These are phyloP conservation scores for Mandrillus leucophaeus DNA, from an alignment of 2,113 vertebrate genomes.

Conservation along the genomic window DNA sequence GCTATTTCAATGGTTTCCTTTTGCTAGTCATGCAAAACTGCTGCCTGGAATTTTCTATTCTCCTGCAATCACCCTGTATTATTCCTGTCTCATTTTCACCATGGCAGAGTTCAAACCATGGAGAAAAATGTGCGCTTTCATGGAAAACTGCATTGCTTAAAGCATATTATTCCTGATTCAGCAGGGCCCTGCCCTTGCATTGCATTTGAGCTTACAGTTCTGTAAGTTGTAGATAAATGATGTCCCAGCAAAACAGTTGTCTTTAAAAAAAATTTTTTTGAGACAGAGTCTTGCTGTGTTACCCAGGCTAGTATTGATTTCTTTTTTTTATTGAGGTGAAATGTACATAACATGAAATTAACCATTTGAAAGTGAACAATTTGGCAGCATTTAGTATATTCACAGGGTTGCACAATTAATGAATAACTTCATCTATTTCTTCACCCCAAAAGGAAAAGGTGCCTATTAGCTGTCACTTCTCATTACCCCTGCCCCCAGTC, in stretches of 20 bases:
- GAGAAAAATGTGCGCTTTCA: accelerated
- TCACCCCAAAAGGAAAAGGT: neutral
- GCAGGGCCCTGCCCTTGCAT: too few species aligned
- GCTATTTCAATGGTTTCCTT: too few species aligned
- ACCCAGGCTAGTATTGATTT: neutral
- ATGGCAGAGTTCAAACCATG: neutral
- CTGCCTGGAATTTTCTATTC: too few species aligned
- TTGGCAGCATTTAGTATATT: too few species aligned
- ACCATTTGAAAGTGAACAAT: too few species aligned
- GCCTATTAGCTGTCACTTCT: neutral
- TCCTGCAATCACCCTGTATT: neutral
- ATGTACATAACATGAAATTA: too few species aligned
- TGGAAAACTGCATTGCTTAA: neutral
- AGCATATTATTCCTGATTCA: neutral
- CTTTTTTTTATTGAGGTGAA: too few species aligned
- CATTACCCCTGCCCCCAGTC: accelerated
- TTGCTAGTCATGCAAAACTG: too few species aligned
- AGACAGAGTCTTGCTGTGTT: neutral
- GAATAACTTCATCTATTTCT: neutral
- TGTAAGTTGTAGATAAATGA: neutral
- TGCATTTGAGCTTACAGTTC: neutral
- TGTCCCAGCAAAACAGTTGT: too few species aligned
- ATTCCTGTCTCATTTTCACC: neutral
- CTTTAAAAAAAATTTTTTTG: neutral
- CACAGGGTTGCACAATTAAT: neutral